A percentile compares a stretch with the other conserved stretches of the same genome.
Conservation (phyloP, 2,888 invertebrate species). For the Autographa gamma region DNA sequence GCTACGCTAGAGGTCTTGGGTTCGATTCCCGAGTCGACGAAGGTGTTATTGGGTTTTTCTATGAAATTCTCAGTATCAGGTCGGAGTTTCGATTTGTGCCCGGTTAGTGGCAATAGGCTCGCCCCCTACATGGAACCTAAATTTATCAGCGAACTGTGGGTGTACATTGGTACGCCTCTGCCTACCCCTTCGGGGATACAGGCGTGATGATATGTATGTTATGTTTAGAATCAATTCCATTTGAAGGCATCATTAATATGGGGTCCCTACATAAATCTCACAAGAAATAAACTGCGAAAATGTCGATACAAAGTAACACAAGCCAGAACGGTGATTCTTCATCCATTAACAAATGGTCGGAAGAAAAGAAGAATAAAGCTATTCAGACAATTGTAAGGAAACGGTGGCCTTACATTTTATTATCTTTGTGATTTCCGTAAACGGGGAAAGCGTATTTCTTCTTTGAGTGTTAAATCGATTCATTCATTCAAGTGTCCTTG, state of each 20-base stretch:
- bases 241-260: background rate
- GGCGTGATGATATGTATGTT: too few relatives aligned
- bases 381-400: background rate
- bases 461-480: background rate
- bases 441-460: background rate
- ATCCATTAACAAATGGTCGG: background rate
- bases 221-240: background rate
- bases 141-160: too few relatives aligned
- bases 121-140: too few relatives aligned
- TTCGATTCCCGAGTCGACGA: too few relatives aligned
- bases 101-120: too few relatives aligned
- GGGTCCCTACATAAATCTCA: background rate
- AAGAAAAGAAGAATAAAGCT: background rate
- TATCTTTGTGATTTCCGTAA: background rate
- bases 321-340: background rate
- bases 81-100: too few relatives aligned
- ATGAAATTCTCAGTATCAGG: too few relatives aligned
- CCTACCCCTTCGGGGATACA: too few relatives aligned
- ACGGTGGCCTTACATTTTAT: background rate
- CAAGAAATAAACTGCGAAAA: background rate
- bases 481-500: slow-evolving; percentile 6
- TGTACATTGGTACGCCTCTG: too few relatives aligned
- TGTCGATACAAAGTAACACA: background rate
- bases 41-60: too few relatives aligned
- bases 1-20: too few relatives aligned